Base-by-base conservation (phyloP, 2,113 vertebrate genomes). In the Meleagris gallopavo region DNA sequence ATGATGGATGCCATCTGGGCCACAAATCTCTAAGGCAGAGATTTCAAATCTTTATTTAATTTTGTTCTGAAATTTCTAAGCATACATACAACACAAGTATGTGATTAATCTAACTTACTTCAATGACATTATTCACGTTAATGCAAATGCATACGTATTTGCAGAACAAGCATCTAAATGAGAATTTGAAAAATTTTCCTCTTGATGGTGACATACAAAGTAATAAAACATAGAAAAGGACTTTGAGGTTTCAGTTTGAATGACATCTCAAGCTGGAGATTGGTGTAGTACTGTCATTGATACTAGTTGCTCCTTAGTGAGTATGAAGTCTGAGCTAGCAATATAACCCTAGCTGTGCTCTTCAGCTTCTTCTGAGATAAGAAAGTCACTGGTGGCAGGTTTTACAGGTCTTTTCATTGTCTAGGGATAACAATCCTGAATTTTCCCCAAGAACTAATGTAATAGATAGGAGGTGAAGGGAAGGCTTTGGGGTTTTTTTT, bases 381-480 rank as follows among this genome's bases (percentile, higher is more conserved):
- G 29, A 65, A 70, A n/a, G n/a, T 57, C 86, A 32, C 62, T 78
- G 46, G 30, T 88, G 38, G 50, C 19, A 91, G 32, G 16, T 22
- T 87, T 65, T 58, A 48, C 11, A 66, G 32, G 62, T 57, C 75
- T n/a, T 25, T 62, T 60, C 14, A 52, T 8, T 83, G 55, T 25
- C 46, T 36, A 80, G 14, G 16, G 60, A 48, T 43, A 93, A 25
- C 11, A 88, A 71, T 6, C 38, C 57, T 90, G 65, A 80, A 54
- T 13, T 34, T 94, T 38, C 5, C 52, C 69, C 29, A 74, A 79
- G 40, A 57, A 71, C 8, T 45, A 9, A 32, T 65, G 11, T 71
- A 36, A 34, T 0, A 0, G 8, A 6, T 8, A 16, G 22, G 17
- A 25, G 7, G 9, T 12, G 19, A 24, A 46, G 54, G 48, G 48